Percentiles rank a stretch among this genome's conserved stretches.
phyloP scores from a whole-genome alignment of 2,113 vertebrate species.

The Corythornis vintsioides region DNA sequence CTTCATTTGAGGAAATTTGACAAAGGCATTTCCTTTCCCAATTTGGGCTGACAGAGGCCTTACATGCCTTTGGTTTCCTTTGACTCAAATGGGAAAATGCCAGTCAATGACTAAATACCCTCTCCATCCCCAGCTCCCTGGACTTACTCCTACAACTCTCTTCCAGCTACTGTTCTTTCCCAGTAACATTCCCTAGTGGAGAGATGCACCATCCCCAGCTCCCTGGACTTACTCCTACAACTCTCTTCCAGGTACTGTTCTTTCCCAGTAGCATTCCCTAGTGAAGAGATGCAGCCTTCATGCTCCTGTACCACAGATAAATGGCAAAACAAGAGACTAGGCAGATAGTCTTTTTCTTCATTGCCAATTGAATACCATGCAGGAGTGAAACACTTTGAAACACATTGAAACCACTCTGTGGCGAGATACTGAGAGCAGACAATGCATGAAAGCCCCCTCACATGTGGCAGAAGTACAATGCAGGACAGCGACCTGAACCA shows the following conservation, averaged over 20 bases:
- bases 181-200: not conserved
- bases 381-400: not conserved
- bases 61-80: not conserved
- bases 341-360: not conserved
- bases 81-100: not conserved
- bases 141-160: not conserved
- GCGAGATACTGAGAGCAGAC: not conserved
- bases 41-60: not conserved
- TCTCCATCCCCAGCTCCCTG: not conserved
- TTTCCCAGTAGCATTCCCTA: not conserved
- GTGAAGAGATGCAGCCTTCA: not conserved
- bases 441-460: not conserved
- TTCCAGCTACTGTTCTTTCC: not conserved
- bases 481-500: not conserved
- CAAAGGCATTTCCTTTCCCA: not conserved
- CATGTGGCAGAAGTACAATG: not conserved
- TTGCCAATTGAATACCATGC: rapidly evolving
- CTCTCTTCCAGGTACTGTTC: not conserved
- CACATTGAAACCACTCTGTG: not conserved
- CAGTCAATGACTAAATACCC: rapidly evolving
- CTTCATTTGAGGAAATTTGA: not conserved
- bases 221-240: not conserved
- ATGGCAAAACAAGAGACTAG: not conserved
- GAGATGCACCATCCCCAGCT: not conserved
- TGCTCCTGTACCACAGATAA: not conserved